Conservation (phyloP, 2,113 vertebrate genomes). For the Festucalex cinctus region DNA sequence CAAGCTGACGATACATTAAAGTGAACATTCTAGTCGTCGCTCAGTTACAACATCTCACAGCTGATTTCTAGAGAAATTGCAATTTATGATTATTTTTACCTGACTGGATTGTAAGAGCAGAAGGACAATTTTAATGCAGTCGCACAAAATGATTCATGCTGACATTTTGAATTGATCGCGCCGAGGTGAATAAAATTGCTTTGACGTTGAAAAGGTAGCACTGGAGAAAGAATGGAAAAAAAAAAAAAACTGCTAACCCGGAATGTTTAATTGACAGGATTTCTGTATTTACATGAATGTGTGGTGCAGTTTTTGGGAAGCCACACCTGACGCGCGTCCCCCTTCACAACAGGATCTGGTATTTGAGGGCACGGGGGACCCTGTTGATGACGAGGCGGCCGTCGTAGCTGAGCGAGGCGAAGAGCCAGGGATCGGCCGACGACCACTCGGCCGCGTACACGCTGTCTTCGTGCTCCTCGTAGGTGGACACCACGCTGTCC, state of each 20-base stretch:
- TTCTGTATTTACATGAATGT: conserved; percentile 18
- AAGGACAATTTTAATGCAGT: too few relatives aligned
- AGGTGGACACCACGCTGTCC: conserved; percentile 94
- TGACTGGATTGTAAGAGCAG: too few relatives aligned
- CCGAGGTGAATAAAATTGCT: background rate
- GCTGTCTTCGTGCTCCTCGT: conserved; percentile 97
- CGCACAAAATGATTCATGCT: background rate
- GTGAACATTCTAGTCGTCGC: too few relatives aligned
- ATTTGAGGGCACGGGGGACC: conserved; percentile 92
- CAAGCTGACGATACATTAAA: too few relatives aligned
- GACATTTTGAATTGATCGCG: background rate
- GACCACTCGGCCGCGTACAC: conserved; percentile 98
- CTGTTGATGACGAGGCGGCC: conserved; percentile 96
- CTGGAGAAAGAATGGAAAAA: background rate
- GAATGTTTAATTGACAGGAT: conserved; percentile 5
- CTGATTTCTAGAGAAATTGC: too few relatives aligned
- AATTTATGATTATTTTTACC: too few relatives aligned
- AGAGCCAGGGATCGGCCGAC: conserved; percentile 94
- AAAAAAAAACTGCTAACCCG: background rate
- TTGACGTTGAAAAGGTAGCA: background rate
- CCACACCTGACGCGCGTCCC: background rate
- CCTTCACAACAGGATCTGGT: conserved; percentile 82
- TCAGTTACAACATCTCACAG: too few relatives aligned
- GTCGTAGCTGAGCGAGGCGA: conserved; percentile 96
- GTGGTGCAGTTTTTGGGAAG: background rate